phyloP scores from a whole-genome alignment of 2,113 vertebrate species.

The Gallinago jamesoni region DNA sequence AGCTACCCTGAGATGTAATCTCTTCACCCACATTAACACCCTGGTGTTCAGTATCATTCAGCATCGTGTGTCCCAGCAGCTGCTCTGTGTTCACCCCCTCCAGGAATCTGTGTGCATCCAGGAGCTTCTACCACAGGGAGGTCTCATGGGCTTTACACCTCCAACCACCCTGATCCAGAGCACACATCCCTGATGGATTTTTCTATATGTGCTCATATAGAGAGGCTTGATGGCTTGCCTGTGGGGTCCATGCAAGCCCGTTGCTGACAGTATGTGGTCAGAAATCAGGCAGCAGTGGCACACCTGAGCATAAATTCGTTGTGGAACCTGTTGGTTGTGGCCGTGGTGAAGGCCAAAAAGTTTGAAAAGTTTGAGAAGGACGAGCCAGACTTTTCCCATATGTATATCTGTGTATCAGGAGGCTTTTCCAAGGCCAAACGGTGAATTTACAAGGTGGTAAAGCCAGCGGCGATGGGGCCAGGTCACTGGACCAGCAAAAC shows the following conservation, averaged over 20 bases:
- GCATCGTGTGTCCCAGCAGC: not conserved
- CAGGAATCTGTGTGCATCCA: not conserved
- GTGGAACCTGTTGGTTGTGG: not conserved
- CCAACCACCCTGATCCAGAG: not conserved
- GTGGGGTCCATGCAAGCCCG: not conserved
- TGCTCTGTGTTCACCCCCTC: not conserved
- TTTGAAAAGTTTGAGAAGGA: not conserved
- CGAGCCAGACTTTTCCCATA: not conserved
- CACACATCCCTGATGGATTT: not conserved
- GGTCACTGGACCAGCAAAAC: not conserved
- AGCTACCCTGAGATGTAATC: not conserved
- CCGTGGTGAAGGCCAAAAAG: not conserved
- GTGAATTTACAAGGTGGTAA: not conserved
- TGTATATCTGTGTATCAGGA: not conserved
- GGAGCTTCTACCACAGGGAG: not conserved
- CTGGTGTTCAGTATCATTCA: too few species aligned
- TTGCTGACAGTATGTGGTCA: not conserved
- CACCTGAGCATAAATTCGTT: not conserved
- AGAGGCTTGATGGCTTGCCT: not conserved
- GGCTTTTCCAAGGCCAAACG: not conserved
- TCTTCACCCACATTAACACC: not conserved
- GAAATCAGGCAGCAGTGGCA: not conserved
- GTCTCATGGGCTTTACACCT: not conserved
- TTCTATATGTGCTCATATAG: not conserved
- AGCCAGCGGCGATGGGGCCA: not conserved